Conservation (phyloP, 2,888 invertebrate species). For the Nycteola revayana region DNA sequence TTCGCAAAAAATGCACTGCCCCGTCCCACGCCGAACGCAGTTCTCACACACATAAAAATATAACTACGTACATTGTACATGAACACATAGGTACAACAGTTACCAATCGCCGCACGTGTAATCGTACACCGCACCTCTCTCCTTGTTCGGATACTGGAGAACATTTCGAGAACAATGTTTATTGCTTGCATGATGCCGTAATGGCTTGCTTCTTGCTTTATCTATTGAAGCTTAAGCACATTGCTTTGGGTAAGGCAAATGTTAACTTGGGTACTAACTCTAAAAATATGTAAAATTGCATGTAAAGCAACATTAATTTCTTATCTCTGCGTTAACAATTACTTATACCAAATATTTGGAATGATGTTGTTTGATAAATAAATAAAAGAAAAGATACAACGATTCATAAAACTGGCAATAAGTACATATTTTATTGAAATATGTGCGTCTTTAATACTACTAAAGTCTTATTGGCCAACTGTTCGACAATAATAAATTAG, state of each 20-base stretch:
- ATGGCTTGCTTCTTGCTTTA: too few relatives aligned
- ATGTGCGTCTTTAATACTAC: conserved; percentile 30
- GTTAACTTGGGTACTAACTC: too few relatives aligned
- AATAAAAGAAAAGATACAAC: too few relatives aligned
- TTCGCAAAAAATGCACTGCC: conserved; percentile 79
- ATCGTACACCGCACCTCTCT: conserved; percentile 60
- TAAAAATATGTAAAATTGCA: too few relatives aligned
- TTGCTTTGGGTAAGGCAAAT: too few relatives aligned
- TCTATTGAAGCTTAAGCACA: too few relatives aligned
- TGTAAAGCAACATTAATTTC: too few relatives aligned
- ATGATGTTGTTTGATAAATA: too few relatives aligned
- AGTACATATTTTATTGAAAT: too few relatives aligned
- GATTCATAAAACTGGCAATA: too few relatives aligned
- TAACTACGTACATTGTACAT: conserved; percentile 45
- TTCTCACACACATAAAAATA: conserved; percentile 57
- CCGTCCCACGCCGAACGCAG: conserved; percentile 76
- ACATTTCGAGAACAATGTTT: conserved; percentile 57
- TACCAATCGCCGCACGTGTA: conserved; percentile 66
- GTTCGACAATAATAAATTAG: conserved; percentile 55
- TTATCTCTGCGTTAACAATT: too few relatives aligned
- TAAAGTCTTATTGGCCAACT: conserved; percentile 50
- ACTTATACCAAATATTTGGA: too few relatives aligned
- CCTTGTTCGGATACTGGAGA: conserved; percentile 53
- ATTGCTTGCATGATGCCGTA: conserved; percentile 41
- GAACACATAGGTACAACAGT: conserved; percentile 53